Percentiles rank a stretch among this genome's conserved stretches.
phyloP scores from a whole-genome alignment of 2,888 invertebrate species.

The Drosophila cracens region DNA sequence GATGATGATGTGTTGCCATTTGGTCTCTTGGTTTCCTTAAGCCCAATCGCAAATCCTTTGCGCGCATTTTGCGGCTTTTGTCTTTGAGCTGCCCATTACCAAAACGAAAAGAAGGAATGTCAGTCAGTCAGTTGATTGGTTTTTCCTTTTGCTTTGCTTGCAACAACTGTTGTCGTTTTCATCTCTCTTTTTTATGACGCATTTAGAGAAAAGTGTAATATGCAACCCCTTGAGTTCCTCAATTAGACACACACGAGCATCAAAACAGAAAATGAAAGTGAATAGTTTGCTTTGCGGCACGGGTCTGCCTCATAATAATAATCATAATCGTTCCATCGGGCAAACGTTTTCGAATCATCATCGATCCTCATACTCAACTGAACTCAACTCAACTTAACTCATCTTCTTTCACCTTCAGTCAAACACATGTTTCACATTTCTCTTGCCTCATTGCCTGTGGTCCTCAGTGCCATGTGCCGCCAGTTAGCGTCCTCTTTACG shows the following conservation, averaged over 20 bases:
- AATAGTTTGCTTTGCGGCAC: constrained; percentile 37
- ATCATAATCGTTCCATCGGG: constrained; percentile 38
- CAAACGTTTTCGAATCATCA: constrained; percentile 46
- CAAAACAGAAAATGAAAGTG: constrained; percentile 50
- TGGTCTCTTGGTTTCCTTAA: constrained; percentile 36
- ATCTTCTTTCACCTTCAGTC: constrained; percentile 56
- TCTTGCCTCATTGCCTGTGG: constrained; percentile 53
- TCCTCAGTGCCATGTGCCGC: constrained; percentile 62
- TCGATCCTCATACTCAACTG: constrained; percentile 45
- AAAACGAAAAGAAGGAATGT: neutral
- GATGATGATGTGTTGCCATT: constrained; percentile 67
- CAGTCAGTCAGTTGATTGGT: constrained; percentile 53
- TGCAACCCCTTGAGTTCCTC: constrained; percentile 67
- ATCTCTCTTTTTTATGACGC: constrained; percentile 53
- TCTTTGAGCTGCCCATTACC: constrained; percentile 60
- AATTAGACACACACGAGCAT: constrained; percentile 63
- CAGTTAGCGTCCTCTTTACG: constrained; percentile 53
- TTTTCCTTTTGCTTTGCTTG: constrained; percentile 30
- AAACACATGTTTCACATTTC: constrained; percentile 67
- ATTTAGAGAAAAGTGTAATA: constrained; percentile 38
- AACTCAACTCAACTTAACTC: constrained; percentile 13
- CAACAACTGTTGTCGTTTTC: constrained; percentile 58
- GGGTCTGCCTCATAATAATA: constrained; percentile 39
- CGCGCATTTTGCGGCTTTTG: constrained; percentile 56
- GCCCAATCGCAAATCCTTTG: constrained; percentile 69